These are phyloP conservation scores for Rotaria sp. DNA, from an alignment of 2,888 invertebrate genomes.

Conservation along the genomic window DNA sequence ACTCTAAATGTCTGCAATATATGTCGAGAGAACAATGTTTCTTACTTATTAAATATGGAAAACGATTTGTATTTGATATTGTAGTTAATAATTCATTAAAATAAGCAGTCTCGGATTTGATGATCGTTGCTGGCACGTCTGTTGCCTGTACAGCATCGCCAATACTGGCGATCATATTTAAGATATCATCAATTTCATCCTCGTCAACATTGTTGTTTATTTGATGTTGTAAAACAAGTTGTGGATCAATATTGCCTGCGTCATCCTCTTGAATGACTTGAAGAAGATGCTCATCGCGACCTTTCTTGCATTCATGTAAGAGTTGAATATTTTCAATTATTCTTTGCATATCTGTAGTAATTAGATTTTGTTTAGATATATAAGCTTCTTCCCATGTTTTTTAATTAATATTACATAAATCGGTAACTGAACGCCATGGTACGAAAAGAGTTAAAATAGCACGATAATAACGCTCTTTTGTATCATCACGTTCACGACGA, in stretches of 20 bases:
- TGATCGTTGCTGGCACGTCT: too few relatives aligned
- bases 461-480: neutral
- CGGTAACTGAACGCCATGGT: neutral
- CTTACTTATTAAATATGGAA: too few relatives aligned
- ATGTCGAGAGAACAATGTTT: too few relatives aligned
- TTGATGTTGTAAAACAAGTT: neutral
- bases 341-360: too few relatives aligned
- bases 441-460: neutral
- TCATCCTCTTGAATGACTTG: neutral
- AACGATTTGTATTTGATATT: too few relatives aligned
- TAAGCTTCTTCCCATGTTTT: neutral
- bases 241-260: neutral
- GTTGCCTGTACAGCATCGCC: too few relatives aligned
- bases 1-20: too few relatives aligned
- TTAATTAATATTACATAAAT: neutral
- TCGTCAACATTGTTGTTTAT: neutral
- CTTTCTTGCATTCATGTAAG: neutral
- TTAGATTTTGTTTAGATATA: neutral
- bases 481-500: neutral
- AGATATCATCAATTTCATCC: neutral
- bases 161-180: neutral
- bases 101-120: too few relatives aligned
- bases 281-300: neutral
- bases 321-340: neutral
- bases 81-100: too few relatives aligned